phyloP scores from a whole-genome alignment of 1,140 invertebrate genomes.

The Musca domestica region DNA sequence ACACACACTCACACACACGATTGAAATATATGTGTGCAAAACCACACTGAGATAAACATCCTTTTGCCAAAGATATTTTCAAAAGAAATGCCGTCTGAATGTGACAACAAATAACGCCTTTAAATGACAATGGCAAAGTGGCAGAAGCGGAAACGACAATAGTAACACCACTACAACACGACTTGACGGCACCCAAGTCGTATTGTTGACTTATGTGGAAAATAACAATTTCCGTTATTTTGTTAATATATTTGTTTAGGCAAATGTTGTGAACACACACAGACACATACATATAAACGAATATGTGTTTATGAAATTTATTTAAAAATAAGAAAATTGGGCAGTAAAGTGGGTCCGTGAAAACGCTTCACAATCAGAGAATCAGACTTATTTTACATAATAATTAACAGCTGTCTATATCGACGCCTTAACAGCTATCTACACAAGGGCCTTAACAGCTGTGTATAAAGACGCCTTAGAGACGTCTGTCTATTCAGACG shows the following conservation, averaged over 20 bases:
- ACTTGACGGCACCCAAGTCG: not conserved
- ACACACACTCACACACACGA: not conserved
- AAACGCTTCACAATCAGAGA: too few relatives aligned
- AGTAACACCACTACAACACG: not conserved
- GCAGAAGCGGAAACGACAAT: not conserved
- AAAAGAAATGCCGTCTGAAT: not conserved
- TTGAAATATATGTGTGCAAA: conserved; percentile 17
- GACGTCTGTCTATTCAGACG: too few relatives aligned
- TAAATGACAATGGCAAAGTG: too few relatives aligned
- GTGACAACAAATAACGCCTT: conserved; percentile 20
- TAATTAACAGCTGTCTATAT: too few relatives aligned
- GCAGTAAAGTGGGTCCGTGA: too few relatives aligned
- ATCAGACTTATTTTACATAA: too few relatives aligned
- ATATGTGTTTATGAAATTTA: too few relatives aligned
- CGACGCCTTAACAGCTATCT: too few relatives aligned
- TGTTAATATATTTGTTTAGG: conserved; percentile 40
- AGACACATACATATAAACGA: too few relatives aligned
- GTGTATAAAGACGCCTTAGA: too few relatives aligned
- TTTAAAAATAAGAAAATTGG: too few relatives aligned
- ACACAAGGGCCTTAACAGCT: too few relatives aligned
- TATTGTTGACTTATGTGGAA: conserved; percentile 10
- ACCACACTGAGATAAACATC: not conserved
- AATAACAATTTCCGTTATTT: conserved; percentile 20
- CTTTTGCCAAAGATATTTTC: not conserved
- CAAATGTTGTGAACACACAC: conserved; percentile 35